These are phyloP conservation scores for Drosophila insularis DNA, from an alignment of 1,140 invertebrate genomes.

Conservation along the genomic window DNA sequence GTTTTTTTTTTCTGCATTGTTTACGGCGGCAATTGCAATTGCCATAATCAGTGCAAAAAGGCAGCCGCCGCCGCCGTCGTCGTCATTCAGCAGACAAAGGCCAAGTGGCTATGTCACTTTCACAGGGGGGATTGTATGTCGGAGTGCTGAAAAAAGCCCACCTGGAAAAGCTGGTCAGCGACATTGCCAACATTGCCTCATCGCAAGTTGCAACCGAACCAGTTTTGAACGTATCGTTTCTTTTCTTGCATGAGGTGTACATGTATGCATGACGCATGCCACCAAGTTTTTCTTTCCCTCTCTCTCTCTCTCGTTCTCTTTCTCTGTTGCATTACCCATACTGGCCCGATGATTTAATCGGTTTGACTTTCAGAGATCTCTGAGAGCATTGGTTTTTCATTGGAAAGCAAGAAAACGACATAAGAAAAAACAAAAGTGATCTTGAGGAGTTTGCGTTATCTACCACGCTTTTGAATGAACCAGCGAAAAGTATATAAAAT, in stretches of 20 bases:
- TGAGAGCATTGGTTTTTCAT: conserved; percentile 34
- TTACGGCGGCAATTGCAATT: conserved; percentile 69
- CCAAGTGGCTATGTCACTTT: conserved; percentile 60
- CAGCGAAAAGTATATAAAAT: no score
- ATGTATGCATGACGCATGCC: conserved; percentile 55
- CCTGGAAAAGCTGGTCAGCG: conserved; percentile 67
- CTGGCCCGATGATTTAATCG: conserved; percentile 53
- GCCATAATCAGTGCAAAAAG: conserved; percentile 77
- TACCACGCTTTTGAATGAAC: neutral
- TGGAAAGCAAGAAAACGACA: conserved; percentile 3
- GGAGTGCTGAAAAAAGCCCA: conserved; percentile 20
- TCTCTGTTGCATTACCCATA: conserved; percentile 3
- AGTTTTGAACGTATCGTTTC: conserved; percentile 36
- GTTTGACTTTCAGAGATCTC: conserved; percentile 30
- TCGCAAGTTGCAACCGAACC: conserved; percentile 58
- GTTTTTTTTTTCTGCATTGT: conserved; percentile 45
- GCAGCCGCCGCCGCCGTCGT: conserved; percentile 45
- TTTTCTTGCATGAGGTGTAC: conserved; percentile 21
- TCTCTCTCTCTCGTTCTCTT: conserved; percentile 30
- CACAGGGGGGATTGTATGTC: conserved; percentile 18
- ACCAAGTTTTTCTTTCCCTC: conserved; percentile 9
- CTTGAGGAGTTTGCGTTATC: conserved; percentile 24
- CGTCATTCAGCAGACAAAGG: conserved; percentile 50
- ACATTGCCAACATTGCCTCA: conserved; percentile 68
- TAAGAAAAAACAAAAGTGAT: conserved; percentile 20